Base-by-base conservation (phyloP, 2,888 invertebrate genomes). In the Ctenicera cuprea region DNA sequence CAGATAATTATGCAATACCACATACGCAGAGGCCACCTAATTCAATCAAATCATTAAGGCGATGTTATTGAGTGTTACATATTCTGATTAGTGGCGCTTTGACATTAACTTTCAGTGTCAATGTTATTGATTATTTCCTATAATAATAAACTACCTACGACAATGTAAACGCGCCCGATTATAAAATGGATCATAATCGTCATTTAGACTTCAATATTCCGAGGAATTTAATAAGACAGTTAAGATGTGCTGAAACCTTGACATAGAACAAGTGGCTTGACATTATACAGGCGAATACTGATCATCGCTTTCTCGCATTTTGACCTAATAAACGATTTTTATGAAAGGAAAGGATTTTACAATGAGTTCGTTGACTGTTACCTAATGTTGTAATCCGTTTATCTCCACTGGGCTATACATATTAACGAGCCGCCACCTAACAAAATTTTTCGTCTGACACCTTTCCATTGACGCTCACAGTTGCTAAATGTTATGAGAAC, bases 351-450 rank as follows among this genome's bases (percentile, higher is more conserved):
- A 54, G 30, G 54, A 20, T 54, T 54, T 54, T 54, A 48, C 48
- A 16, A 16, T 48, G 20, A 18, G 48, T 48, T 48, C 48, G 9
- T 20, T 48, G 48, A 48, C 48, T 48, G 48, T 48, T 48, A 20
- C 48, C 1, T 11, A 16, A 48, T 48, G 48, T 16, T 20, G 48
- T 88, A 48, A 48, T 14, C 7, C 33, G 33, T 33, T 33, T 9
- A 33, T 5, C 33, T 33, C 9, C 7, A 45, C 52, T 12, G 16
- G n/a, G 11, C 3, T 45, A 14, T 7, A 16, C 0, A 48, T 20
- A 16, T 20, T 11, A 20, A 48, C 2, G 11, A 16, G 11, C 18
- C 41, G 4, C 48, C 11, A 48, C 48, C 20, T 33, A 33, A 33
- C 5, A 9, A 33, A 5, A 1, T 4, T 33, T 33, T 9, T 33